Conservation (phyloP, 1,140 invertebrate genomes). For the Brachionus sp. region DNA sequence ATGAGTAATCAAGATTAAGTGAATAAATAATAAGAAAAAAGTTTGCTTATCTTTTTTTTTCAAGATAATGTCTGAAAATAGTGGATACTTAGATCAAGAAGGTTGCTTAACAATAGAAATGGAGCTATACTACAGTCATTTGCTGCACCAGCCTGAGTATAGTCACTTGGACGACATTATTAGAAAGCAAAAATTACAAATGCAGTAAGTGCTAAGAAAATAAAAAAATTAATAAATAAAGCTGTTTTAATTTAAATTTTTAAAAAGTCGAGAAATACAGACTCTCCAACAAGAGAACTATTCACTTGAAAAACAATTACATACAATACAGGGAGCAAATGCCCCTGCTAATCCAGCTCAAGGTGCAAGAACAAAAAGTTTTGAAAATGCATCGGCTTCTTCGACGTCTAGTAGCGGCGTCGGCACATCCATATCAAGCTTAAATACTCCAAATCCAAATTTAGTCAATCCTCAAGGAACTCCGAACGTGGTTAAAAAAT, state of each 20-base stretch:
- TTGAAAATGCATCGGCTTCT: conserved; percentile 29
- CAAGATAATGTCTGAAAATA: conserved; percentile 67
- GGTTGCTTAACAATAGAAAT: conserved; percentile 75
- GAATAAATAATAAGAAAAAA: neutral
- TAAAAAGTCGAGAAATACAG: conserved; percentile 71
- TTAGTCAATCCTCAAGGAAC: neutral
- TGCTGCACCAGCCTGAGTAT: conserved; percentile 78
- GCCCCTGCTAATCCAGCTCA: conserved; percentile 57
- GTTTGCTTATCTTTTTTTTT: conserved; percentile 47
- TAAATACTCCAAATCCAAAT: neutral
- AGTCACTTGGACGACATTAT: conserved; percentile 80
- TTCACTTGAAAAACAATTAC: conserved; percentile 75
- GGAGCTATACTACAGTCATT: conserved; percentile 78
- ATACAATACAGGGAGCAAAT: conserved; percentile 79
- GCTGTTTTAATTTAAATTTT: conserved; percentile 48
- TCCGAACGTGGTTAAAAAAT: conserved; percentile 42
- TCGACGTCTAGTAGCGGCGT: neutral
- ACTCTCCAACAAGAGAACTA: conserved; percentile 80
- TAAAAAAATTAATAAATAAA: neutral
- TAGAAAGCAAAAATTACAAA: conserved; percentile 78
- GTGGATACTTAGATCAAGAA: conserved; percentile 69
- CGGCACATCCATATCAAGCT: conserved; percentile 27
- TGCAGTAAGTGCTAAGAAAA: conserved; percentile 66
- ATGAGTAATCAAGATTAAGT: too few relatives aligned
- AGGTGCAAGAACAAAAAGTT: conserved; percentile 18